Evolutionary conservation across 2,113 vertebrate genomes (phyloP), one percentile per base, ranked within the genome.

Genomic region (Mugil cephalus): DNA sequence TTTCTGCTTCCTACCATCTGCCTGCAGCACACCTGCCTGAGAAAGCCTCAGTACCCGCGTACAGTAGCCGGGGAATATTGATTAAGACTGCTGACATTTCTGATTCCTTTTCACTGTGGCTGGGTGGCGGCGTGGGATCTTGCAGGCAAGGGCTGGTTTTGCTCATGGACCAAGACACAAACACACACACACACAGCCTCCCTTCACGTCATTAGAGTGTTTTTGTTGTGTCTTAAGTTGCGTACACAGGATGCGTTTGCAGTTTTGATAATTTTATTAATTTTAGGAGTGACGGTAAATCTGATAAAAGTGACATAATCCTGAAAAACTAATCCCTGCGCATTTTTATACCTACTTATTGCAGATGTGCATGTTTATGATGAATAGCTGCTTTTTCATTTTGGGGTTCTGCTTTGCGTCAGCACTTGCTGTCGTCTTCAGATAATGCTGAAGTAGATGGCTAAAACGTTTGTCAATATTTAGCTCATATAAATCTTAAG

Each of bases 71-170:
- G 54, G 56, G 79, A 79, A 70, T 86, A 88, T 88, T 86, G 79
- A 87, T 89, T 76, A 82, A 83, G 79, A 81, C 77, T 81, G 77
- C 72, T 83, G 83, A 87, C 83, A 85, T 90, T 88, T 88, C 65
- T 65, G 35, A 66, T 55, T 74, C 52, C 61, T 46, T 80, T 76
- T 62, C 76, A 52, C 65, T 69, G 60, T 13, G 51, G 51, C 69
- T 72, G 24, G 17, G 34, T 61, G 21, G 53, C 71, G 66, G 42
- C 69, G 38, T 76, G 68, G 54, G 54, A n/a, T 71, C 64, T 50
- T 54, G 45, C 40, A 62, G 21, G 48, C 21, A 40, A 75, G 64
- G 54, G 47, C 67, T 21, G 46, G 24, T 24, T 42, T n/a, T 17
- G 15, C 38, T 43, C 48, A 52, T 10, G 21, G 19, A 50, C 8